Evolutionary conservation across 2,113 vertebrate genomes (phyloP).

Genomic region (Dicentrarchus labrax): DNA sequence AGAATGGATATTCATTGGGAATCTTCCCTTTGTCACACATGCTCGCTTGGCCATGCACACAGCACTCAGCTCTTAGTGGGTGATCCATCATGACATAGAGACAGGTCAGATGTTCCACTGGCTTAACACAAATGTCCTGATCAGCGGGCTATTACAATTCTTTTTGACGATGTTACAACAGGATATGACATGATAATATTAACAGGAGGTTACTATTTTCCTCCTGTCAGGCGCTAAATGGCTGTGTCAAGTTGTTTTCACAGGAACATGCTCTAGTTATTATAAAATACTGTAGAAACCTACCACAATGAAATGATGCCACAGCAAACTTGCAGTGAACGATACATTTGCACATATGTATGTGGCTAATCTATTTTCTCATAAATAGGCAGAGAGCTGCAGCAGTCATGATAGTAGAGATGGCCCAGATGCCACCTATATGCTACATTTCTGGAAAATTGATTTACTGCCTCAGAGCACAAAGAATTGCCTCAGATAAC

Average conservation of each 20-base stretch:
- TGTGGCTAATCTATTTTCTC: not conserved
- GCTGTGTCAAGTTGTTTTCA: conserved; percentile 37
- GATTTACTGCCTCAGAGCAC: conserved; percentile 71
- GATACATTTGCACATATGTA: not conserved
- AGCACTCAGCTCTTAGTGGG: conserved; percentile 67
- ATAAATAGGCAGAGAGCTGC: conserved; percentile 9
- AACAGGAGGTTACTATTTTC: conserved; percentile 39
- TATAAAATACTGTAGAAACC: not conserved
- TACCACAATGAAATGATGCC: not conserved
- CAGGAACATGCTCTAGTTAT: conserved; percentile 12
- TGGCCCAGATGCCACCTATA: conserved; percentile 49
- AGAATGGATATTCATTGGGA: conserved; percentile 79
- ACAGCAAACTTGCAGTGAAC: not conserved
- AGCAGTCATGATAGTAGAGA: conserved; percentile 22
- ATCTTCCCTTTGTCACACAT: conserved; percentile 78
- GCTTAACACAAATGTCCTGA: conserved; percentile 73
- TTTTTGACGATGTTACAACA: conserved; percentile 46
- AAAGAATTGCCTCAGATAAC: conserved; percentile 67
- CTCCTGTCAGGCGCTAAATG: conserved; percentile 38
- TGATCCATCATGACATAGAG: conserved; percentile 81
- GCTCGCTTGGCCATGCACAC: conserved; percentile 69
- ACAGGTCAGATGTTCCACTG: conserved; percentile 79
- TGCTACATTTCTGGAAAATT: conserved; percentile 61
- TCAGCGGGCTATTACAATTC: conserved; percentile 57
- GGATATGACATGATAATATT: conserved; percentile 41